Evolutionary conservation across 2,113 vertebrate genomes (phyloP).

Genomic region (Desmodus rotundus): DNA sequence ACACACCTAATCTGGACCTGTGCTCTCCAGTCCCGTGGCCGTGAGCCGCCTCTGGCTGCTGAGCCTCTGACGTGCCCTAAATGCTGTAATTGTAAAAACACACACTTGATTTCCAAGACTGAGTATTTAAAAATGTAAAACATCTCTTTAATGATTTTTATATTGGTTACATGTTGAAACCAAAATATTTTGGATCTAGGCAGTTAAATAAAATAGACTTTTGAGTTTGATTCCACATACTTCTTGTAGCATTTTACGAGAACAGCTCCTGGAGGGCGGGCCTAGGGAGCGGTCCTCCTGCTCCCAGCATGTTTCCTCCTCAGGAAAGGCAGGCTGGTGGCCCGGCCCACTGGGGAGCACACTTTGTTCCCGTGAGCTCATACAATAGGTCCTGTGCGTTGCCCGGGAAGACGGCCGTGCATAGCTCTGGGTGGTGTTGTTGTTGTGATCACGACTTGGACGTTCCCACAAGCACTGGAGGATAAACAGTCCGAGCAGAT

Average conservation of each 20-base stretch:
- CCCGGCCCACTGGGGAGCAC: not conserved
- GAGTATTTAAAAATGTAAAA: not conserved
- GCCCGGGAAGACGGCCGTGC: not conserved
- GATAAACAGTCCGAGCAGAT: not conserved
- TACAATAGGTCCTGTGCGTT: fast-evolving
- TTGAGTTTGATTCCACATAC: not conserved
- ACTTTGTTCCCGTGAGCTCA: not conserved
- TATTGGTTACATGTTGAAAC: not conserved
- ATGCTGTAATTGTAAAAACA: no score
- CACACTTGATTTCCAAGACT: not conserved
- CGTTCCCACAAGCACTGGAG: not conserved
- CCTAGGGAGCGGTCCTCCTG: not conserved
- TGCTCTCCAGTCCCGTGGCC: fast-evolving
- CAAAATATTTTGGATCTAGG: not conserved
- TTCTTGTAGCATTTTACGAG: not conserved
- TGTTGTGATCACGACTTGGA: fast-evolving
- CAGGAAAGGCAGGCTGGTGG: not conserved
- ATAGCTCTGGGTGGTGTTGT: not conserved
- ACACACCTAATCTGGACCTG: no score
- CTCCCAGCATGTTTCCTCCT: fast-evolving
- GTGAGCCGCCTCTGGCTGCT: fast-evolving
- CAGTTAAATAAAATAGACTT: not conserved
- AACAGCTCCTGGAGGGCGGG: not conserved
- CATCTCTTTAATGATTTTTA: not conserved
- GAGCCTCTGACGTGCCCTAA: not conserved